Evolutionary conservation across 2,888 invertebrate species (phyloP).

Genomic region (Leptogaster cylindrica): DNA sequence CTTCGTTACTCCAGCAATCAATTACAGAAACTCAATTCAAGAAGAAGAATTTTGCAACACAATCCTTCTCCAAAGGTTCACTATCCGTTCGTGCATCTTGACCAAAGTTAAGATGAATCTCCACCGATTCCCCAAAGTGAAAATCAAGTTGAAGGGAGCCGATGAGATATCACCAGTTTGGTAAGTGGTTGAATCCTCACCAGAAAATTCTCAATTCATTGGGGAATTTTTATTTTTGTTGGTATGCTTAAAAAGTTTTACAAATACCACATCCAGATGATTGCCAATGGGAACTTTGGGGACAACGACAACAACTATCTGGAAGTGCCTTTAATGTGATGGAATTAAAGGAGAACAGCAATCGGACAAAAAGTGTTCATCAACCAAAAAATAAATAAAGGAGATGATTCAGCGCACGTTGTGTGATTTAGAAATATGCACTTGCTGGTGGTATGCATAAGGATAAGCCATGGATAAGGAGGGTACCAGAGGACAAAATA

Average conservation of each 20-base stretch:
- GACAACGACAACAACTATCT: background rate
- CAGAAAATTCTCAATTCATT: no score
- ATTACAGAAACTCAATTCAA: conserved; percentile 43
- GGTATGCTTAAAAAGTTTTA: background rate
- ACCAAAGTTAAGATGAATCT: background rate
- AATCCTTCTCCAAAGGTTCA: conserved; percentile 1
- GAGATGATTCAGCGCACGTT: no score
- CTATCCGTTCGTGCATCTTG: background rate
- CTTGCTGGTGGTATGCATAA: conserved; percentile 26
- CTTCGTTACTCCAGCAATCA: conserved; percentile 38
- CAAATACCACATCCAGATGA: background rate
- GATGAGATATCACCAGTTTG: conserved; percentile 19
- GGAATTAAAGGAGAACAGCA: background rate
- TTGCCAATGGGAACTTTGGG: background rate
- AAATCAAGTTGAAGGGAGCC: background rate
- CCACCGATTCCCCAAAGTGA: background rate
- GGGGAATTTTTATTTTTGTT: no score
- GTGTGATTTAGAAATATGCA: conserved; percentile 34
- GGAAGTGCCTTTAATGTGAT: no score
- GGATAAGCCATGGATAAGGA: conserved; percentile 16
- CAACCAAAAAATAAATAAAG: no score
- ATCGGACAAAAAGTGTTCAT: conserved; percentile 4
- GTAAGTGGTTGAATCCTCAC: conserved; percentile 22
- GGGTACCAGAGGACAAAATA: conserved; percentile 39
- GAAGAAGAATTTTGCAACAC: conserved; percentile 37